Conservation (phyloP, 2,113 vertebrate species). For the Bolborhynchus lineola region DNA sequence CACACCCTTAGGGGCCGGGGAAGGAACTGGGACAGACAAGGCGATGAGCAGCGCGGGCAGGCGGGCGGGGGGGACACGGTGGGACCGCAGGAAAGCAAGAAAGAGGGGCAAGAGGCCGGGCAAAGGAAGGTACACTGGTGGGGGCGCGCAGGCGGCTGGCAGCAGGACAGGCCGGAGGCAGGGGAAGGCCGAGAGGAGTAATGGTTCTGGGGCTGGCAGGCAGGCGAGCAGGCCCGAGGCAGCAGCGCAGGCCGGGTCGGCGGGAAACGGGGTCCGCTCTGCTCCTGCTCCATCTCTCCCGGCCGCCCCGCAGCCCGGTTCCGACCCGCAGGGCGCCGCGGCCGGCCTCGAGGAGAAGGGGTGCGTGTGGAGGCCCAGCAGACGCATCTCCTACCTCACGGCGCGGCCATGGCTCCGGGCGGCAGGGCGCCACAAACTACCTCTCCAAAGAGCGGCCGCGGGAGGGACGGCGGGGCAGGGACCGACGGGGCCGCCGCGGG, state of each 20-base stretch:
- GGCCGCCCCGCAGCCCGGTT: neutral
- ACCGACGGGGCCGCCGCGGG: neutral
- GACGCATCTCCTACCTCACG: neutral
- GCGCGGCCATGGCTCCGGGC: neutral
- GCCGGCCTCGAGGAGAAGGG: neutral
- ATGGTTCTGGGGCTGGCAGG: neutral
- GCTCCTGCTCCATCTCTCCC: neutral
- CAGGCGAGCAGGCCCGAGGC: neutral
- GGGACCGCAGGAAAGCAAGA: neutral
- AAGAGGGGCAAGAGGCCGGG: fast-evolving
- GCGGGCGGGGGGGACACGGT: too few species aligned
- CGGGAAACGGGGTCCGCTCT: neutral
- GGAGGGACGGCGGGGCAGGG: neutral
- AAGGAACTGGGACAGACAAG: neutral
- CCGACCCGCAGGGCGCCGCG: too few species aligned
- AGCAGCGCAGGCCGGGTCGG: neutral
- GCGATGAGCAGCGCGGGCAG: neutral
- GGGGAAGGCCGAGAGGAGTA: neutral
- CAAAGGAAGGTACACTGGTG: too few species aligned
- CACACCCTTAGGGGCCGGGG: neutral
- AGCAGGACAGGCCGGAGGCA: neutral
- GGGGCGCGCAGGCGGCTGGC: neutral
- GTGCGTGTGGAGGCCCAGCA: neutral
- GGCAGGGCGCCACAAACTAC: neutral
- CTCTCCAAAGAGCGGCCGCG: neutral